Conservation (phyloP, 2,888 invertebrate species). For the Tridacna gigas region DNA sequence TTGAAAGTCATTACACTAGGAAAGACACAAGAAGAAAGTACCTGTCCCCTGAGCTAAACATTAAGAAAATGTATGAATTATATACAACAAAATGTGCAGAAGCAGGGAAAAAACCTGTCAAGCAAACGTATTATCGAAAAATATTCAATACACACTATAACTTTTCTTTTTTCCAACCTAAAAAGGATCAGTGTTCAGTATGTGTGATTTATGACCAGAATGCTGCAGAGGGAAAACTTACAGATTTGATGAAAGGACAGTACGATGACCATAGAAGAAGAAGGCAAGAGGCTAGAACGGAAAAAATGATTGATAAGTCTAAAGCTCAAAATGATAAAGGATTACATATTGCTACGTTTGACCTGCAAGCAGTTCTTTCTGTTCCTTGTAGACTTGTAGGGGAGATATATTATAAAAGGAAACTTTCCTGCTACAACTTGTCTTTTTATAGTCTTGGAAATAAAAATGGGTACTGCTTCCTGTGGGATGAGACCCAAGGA, state of each 20-base stretch:
- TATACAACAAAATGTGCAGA: background rate
- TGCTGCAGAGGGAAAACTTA: background rate
- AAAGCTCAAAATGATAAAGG: background rate
- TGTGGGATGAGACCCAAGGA: conserved; percentile 32
- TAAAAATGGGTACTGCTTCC: background rate
- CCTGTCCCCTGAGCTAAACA: background rate
- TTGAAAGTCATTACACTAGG: background rate
- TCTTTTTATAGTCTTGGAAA: conserved; percentile 40
- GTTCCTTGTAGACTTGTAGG: background rate
- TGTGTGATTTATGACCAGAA: background rate
- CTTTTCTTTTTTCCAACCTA: conserved; percentile 32
- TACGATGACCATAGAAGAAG: background rate
- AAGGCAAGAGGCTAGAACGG: background rate
- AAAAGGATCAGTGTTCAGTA: conserved; percentile 43
- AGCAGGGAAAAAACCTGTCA: background rate
- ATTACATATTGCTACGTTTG: background rate
- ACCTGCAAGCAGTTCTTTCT: background rate
- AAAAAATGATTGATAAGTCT: background rate
- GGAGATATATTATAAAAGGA: background rate
- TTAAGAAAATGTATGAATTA: background rate
- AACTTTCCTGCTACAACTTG: conserved; percentile 35
- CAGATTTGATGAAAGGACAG: background rate
- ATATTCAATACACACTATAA: conserved; percentile 51
- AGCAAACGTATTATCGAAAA: conserved; percentile 25
- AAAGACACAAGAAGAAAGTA: background rate